Evolutionary conservation across 2,797 vertebrate species (phyloP), one percentile per base, ranked within the genome.

Genomic region (Dryobates pubescens): DNA sequence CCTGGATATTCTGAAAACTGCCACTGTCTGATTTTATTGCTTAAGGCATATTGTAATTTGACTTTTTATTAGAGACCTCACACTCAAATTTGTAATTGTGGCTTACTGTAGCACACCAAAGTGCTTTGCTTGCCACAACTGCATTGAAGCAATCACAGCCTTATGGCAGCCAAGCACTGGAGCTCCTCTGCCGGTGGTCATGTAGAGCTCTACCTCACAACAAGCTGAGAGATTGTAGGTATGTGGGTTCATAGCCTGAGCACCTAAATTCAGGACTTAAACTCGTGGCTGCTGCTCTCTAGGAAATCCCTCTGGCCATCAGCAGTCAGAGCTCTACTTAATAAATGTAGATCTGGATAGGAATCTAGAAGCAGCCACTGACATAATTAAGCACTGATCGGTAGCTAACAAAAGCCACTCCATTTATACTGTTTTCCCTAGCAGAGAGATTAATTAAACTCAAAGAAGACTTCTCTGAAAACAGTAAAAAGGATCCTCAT

Each of bases 121-220:
- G 24, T 3, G 5, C 10, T 69, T 75, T 76, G 27, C 17, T 58
- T 62, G 51, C 56, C 43, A n/a, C 17, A 67, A 32, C 10, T 36
- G 6, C 26, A 22, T 1, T 13, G 59, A 77, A 54, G 18, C 36
- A 57, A 54, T 22, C 24, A 10, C 64, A 30, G 19, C 24, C 34
- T 56, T 41, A 72, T 0, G 26, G 56, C 12, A 74, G 56, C 7
- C 10, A 75, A 77, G 61, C 3, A 8, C 2, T 32, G 79, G 49
- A 74, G 18, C 38, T 84, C 54, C 49, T n/a, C 49, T n/a, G 29
- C 5, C 17, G 34, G 8, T 6, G 29, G 36, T 13, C 14, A 30
- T 0, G 2, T 3, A 67, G 38, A 73, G 29, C 8, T 20, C 0
- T 1, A 15, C 20, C 69, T 36, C 56, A 36, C 27, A 82, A 38